A percentile compares a stretch with the other conserved stretches of the same genome.
Conservation (phyloP, 2,113 vertebrate genomes). For the Coturnix japonica region DNA sequence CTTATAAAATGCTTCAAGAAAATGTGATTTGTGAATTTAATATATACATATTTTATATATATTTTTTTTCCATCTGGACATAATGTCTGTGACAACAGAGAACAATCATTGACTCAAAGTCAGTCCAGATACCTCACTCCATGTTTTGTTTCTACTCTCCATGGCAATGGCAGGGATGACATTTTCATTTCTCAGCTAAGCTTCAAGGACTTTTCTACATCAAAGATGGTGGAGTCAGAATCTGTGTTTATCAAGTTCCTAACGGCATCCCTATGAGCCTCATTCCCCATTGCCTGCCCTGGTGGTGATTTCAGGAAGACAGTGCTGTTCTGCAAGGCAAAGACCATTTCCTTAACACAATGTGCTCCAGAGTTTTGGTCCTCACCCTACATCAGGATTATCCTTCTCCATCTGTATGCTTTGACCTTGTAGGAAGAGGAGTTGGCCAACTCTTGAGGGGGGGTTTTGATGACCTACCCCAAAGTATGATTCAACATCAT, state of each 20-base stretch:
- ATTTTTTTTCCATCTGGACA: background rate
- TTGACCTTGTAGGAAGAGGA: background rate
- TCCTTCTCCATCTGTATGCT: background rate
- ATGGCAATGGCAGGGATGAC: background rate
- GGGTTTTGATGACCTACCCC: rapidly evolving
- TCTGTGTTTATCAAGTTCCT: background rate
- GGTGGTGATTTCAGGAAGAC: background rate
- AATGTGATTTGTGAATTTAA: background rate
- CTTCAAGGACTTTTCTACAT: background rate
- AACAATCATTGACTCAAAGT: background rate
- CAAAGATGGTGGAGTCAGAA: background rate
- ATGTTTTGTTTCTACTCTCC: background rate
- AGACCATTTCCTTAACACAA: background rate
- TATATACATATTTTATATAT: background rate
- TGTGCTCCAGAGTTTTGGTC: background rate
- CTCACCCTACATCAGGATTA: background rate
- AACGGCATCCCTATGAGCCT: rapidly evolving
- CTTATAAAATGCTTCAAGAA: background rate
- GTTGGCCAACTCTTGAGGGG: background rate
- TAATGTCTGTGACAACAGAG: background rate
- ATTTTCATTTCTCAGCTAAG: background rate
- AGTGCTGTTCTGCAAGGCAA: background rate
- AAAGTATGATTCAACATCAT: background rate
- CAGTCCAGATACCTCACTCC: background rate
- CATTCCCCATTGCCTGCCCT: background rate